phyloP scores from a whole-genome alignment of 23 tunicate genomes.

The Botrylloides violaceus region DNA sequence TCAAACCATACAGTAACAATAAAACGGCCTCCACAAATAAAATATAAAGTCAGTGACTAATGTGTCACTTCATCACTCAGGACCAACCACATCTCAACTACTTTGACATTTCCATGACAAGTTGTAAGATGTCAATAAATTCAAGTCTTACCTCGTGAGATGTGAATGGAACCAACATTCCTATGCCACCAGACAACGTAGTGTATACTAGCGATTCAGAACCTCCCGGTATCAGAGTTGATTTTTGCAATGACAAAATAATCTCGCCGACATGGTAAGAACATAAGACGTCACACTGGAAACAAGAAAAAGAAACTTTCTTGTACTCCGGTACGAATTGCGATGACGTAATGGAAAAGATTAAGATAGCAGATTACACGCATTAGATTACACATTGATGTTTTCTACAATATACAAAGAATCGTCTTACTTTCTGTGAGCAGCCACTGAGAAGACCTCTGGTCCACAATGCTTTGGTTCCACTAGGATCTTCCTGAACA shows the following conservation, averaged over 20 bases:
- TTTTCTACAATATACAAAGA: background rate
- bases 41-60: no score
- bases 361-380: no score
- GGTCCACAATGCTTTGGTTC: constrained; percentile 97
- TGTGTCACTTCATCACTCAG: no score
- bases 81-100: no score
- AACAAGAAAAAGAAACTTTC: background rate
- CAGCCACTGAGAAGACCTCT: constrained; percentile 94
- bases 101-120: no score
- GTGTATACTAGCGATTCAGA: constrained; percentile 89
- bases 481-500: constrained; percentile 97
- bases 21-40: background rate
- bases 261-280: constrained; percentile 84
- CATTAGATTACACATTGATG: no score
- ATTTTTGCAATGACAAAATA: constrained; percentile 73
- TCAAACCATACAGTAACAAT: background rate
- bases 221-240: constrained; percentile 89
- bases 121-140: background rate
- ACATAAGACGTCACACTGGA: constrained; percentile 74
- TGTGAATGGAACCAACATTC: constrained; percentile 93
- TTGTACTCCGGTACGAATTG: background rate
- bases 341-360: no score
- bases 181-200: constrained; percentile 91
- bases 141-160: constrained; percentile 69
- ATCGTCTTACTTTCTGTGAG: constrained; percentile 81